Base-by-base conservation (phyloP, 2,797 vertebrate species). In the Corythornis leucogaster region DNA sequence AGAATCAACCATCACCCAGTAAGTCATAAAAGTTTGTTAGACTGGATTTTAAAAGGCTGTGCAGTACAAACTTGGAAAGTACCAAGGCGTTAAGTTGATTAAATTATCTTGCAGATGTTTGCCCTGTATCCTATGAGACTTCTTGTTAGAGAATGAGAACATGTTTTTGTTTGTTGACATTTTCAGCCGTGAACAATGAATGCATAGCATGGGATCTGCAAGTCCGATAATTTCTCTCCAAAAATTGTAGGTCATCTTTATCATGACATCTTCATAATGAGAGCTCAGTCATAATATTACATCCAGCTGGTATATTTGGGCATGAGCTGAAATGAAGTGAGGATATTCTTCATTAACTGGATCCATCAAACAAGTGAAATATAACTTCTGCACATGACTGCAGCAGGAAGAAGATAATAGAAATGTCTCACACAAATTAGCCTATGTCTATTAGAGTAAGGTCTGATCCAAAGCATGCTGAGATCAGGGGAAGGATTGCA, bases 31-130 rank as follows among this genome's bases (percentile, higher is more conserved):
- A 80, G 31, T 91, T 80, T 79, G 30, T 50, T 57, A 77, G 53
- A 33, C 12, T 63, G 25, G 15, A 84, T 76, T 93, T 86, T 76
- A 69, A 88, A 81, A 74, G n/a, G 8, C 38, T 92, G 13, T 51
- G 51, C 17, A n/a, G 15, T 64, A 54, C 16, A 58, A 63, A 61
- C 42, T 70, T 81, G 3, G 2, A 89, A 91, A 61, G 53, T 31
- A 53, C 15, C 81, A 31, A 64, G 40, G 40, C 1, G 1, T 66
- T 69, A 53, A n/a, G 2, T 15, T 42, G 81, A 68, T 42, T 81
- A 59, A 93, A 92, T 86, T 91, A 70, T 79, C 63, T 70, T 91
- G 70, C 67, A 86, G 69, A 88, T 85, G n/a, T 84, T 96, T 91
- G 59, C 48, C 84, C 19, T 70, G 16, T 57, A 35, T 88, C 53